Base-by-base conservation (phyloP, 2,113 vertebrate genomes). In the Oxyura jamaicensis region DNA sequence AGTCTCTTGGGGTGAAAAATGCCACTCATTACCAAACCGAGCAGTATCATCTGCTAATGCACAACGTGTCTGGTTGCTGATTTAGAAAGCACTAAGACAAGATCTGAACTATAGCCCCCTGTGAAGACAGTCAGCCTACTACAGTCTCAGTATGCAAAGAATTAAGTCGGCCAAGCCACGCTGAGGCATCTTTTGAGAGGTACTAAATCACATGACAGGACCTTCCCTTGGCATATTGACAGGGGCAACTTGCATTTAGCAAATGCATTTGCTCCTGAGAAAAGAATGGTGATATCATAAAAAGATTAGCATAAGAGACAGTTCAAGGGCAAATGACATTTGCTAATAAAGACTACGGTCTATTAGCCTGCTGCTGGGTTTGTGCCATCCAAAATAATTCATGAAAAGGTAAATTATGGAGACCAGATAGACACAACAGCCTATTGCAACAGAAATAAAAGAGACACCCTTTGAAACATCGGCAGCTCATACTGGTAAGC, bases 271-370 rank as follows among this genome's bases (percentile, higher is more conserved):
- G 75, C 76, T 93, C 36, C 48, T 86, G 55, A 44, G 75, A 80
- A 80, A 82, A 59, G 59, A 31, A 85, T 42, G 66, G 55, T 22
- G 78, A 20, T 53, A 36, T 71, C 46, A 81, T 48, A 94, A 69
- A 95, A 82, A 62, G 9, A 83, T 93, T 82, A 80, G 75, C 59
- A 82, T n/a, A 88, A 83, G 50, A 90, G 56, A 67, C 90, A 80
- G 33, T 72, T 95, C 88, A 96, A 96, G 89, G 93, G 52, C 78
- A 97, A 93, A 84, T 65, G 21, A 28, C 76, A 86, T 87, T 91
- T 41, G 50, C 44, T 88, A 69, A 92, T 55, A 39, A 77, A 53
- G 26, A 20, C 59, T 71, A 3, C 7, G 48, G 28, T 35, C 13
- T 55, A 69, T 75, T n/a, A 69, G 53, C 14, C 63, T 87, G 56